phyloP scores from a whole-genome alignment of 2,888 invertebrate genomes.

The Chrysolina americana region DNA sequence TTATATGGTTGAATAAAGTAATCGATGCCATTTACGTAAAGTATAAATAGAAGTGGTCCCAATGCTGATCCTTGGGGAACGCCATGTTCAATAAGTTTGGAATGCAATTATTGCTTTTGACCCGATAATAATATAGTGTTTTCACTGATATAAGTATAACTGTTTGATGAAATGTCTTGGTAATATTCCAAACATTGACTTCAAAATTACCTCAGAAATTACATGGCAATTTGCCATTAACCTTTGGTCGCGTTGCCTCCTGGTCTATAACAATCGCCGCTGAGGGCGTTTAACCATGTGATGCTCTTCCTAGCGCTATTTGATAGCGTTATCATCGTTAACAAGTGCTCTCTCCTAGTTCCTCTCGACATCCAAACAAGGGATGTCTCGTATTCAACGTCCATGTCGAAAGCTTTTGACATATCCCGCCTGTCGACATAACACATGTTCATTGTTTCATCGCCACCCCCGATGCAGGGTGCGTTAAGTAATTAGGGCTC shows the following conservation, averaged over 20 bases:
- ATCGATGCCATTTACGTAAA: no score
- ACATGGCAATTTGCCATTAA: no score
- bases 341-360: conserved; percentile 29
- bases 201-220: no score
- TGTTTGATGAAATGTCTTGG: no score
- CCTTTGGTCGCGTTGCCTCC: not conserved
- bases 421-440: conserved; percentile 26
- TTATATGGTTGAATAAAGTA: no score
- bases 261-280: not conserved
- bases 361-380: conserved; percentile 7
- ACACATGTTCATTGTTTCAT: conserved; percentile 44
- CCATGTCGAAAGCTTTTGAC: conserved; percentile 42
- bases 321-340: conserved; percentile 43
- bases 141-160: no score
- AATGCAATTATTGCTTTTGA: no score
- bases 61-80: no score
- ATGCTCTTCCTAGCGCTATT: conserved; percentile 50
- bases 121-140: no score
- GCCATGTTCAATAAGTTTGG: no score
- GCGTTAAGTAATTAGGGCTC: conserved; percentile 42
- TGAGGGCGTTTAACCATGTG: conserved; percentile 33
- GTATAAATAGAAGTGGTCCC: no score
- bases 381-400: conserved; percentile 30
- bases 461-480: conserved; percentile 5
- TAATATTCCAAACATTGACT: no score